These are phyloP conservation scores for Aegypius monachus DNA, from an alignment of 2,113 vertebrate species.

Conservation along the genomic window DNA sequence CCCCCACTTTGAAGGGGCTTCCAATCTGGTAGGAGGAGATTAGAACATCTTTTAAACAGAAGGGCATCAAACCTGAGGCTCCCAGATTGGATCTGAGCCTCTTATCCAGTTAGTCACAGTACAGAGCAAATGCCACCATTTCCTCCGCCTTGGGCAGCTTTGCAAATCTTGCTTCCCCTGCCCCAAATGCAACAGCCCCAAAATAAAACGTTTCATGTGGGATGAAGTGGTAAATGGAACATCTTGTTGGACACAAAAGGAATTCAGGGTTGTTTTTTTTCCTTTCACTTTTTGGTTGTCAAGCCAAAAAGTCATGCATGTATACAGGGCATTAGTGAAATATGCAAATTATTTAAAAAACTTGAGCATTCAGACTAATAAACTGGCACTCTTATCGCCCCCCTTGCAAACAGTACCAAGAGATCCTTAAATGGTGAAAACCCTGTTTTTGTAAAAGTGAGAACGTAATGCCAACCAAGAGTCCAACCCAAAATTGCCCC, in stretches of 20 bases:
- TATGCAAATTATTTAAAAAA: background rate
- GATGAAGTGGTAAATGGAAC: background rate
- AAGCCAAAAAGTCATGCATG: background rate
- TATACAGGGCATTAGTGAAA: background rate
- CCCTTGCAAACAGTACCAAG: background rate
- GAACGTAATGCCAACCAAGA: background rate
- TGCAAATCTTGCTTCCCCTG: background rate
- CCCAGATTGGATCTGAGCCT: background rate
- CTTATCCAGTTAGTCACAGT: background rate
- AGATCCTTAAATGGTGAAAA: background rate
- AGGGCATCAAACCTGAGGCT: background rate
- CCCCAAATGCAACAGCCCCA: background rate
- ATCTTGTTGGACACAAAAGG: background rate
- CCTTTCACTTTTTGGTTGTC: background rate
- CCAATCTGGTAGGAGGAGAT: background rate
- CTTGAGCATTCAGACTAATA: background rate
- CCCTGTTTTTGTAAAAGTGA: background rate
- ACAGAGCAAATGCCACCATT: background rate
- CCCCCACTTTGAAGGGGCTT: background rate
- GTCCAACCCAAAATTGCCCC: background rate
- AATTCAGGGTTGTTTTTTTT: background rate
- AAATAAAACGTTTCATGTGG: background rate
- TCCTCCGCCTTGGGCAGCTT: background rate
- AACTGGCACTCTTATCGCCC: background rate
- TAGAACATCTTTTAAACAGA: background rate